Base-by-base conservation (phyloP, 2,113 vertebrate genomes). In the Malurus melanocephalus region DNA sequence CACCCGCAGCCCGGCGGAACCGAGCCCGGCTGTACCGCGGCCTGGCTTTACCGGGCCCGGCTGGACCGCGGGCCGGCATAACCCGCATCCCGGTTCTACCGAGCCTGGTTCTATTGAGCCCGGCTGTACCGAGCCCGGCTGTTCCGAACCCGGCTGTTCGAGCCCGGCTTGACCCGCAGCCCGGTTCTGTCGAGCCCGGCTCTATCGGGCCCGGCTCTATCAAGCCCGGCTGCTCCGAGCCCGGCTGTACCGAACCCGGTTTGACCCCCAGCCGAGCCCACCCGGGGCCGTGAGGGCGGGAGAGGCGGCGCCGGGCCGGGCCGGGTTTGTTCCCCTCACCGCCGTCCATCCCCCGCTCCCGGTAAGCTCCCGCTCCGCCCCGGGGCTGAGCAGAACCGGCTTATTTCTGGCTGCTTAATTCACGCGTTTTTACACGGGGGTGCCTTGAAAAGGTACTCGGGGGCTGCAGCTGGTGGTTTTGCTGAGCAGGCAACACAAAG, bases 391-490 rank as follows among this genome's bases (percentile, higher is more conserved):
- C 66, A 13, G 3, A 27, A 27, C 15, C 59, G 74, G 30, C 4
- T 43, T 17, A 38, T 38, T 38, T 38, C 38, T 2, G 56, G 7
- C 9, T 3, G 22, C 3, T 12, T 35, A 3, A 10, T 38, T 9
- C 9, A 4, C 1, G n/a, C 28, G 30, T 35, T 23, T 57, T 57
- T 5, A 1, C 5, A 2, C 12, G 46, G 46, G 46, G 46, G 20
- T 22, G 46, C 46, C 11, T 20, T 22, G 6, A 48, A 48, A 35
- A 9, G 24, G 48, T 10, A 0, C 6, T 7, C 0, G 46, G 11
- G n/a, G 33, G 4, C 9, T 65, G 32, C 1, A 4, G 65, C 26
- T 16, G 74, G 18, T 11, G 76, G 23, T 20, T 45, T 28, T 24
- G 1, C 18, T 30, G 23, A 33, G 0, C 46, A 3, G 46, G 53